These are phyloP conservation scores for Ameiurus melas DNA, from an alignment of 2,113 vertebrate species.

Conservation along the genomic window DNA sequence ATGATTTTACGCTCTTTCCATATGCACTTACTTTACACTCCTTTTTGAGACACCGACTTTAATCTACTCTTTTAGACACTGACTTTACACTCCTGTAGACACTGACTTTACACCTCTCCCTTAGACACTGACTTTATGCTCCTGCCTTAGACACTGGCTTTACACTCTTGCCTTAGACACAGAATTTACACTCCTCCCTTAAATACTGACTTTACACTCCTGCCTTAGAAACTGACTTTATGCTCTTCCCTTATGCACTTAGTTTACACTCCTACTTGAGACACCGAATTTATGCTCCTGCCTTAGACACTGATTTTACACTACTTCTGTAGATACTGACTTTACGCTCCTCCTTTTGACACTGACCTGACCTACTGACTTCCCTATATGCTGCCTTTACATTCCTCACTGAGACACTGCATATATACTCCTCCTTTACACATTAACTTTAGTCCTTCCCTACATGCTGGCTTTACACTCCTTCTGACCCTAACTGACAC, in stretches of 20 bases:
- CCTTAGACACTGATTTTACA: neutral
- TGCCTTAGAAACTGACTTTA: neutral
- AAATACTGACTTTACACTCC: neutral
- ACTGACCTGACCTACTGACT: neutral
- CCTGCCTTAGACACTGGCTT: neutral
- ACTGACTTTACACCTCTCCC: too few species aligned
- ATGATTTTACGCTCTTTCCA: too few species aligned
- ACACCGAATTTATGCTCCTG: neutral
- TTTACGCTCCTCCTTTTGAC: neutral
- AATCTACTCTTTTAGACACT: too few species aligned
- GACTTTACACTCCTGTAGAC: too few species aligned
- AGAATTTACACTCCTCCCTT: neutral
- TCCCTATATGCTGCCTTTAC: neutral
- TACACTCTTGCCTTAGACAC: neutral
- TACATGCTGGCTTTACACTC: neutral
- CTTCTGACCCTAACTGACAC: too few species aligned
- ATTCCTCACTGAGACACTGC: too few species aligned
- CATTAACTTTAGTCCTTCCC: neutral
- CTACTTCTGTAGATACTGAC: neutral
- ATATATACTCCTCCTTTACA: too few species aligned
- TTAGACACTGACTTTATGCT: neutral
- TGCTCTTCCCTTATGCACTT: neutral
- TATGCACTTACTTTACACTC: too few species aligned
- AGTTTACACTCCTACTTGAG: neutral
- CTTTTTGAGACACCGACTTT: too few species aligned